Conservation (phyloP, 1,140 invertebrate species). For the Microplitis mediator region DNA sequence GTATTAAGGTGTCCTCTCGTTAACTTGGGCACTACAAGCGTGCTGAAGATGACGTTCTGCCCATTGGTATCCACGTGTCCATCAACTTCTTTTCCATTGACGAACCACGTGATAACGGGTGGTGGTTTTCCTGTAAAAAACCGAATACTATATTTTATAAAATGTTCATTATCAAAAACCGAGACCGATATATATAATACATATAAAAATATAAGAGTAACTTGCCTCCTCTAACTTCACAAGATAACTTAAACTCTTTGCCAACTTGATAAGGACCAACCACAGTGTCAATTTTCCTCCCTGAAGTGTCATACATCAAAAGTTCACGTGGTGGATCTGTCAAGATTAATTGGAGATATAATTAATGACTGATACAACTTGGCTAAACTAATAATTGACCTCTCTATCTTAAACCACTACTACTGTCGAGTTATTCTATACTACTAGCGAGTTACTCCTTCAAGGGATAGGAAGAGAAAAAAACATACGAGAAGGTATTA, state of each 20-base stretch:
- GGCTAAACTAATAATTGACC: neutral
- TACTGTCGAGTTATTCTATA: neutral
- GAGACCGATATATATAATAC: neutral
- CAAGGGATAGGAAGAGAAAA: no score
- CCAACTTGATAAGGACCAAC: slow-evolving; percentile 86
- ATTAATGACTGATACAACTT: neutral
- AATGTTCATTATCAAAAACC: neutral
- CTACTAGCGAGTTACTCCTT: no score
- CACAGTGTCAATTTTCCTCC: slow-evolving; percentile 73
- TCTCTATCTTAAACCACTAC: neutral
- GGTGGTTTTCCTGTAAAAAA: slow-evolving; percentile 74
- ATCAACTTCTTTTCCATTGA: slow-evolving; percentile 70
- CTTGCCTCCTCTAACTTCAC: slow-evolving; percentile 90
- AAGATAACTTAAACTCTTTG: slow-evolving; percentile 79
- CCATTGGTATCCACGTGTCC: slow-evolving; percentile 64
- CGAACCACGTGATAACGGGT: slow-evolving; percentile 79
- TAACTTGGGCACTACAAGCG: slow-evolving; percentile 73
- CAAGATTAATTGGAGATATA: slow-evolving; percentile 54
- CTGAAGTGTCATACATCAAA: slow-evolving; percentile 82
- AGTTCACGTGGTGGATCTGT: slow-evolving; percentile 85
- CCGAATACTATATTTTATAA: neutral
- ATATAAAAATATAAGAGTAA: neutral
- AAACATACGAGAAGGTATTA: slow-evolving; percentile 26
- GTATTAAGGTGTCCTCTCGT: slow-evolving; percentile 79
- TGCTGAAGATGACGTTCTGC: slow-evolving; percentile 79